Percentiles rank a stretch among this genome's conserved stretches.
phyloP scores from a whole-genome alignment of 2,797 vertebrate species.

The Tenualosa thibaudeaui region DNA sequence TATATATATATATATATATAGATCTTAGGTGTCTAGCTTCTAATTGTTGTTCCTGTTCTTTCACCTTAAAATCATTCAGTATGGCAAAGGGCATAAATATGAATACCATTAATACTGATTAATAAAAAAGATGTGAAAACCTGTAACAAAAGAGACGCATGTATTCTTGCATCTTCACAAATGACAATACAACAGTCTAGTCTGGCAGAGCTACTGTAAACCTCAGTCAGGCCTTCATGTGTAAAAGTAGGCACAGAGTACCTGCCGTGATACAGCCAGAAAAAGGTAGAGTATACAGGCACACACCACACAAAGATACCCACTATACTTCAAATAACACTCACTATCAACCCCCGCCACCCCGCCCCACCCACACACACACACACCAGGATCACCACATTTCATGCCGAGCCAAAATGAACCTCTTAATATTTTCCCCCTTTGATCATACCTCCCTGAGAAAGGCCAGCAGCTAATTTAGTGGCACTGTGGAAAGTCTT shows the following conservation, averaged over 20 bases:
- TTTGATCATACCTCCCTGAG: slow-evolving; percentile 46
- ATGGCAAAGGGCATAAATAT: no score
- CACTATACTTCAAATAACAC: not conserved
- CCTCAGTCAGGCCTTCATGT: not conserved
- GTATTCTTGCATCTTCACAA: not conserved
- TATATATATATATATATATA: no score
- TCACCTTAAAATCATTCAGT: no score
- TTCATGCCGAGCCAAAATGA: slow-evolving; percentile 47
- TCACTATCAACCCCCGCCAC: not conserved
- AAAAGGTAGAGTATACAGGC: not conserved
- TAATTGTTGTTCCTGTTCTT: no score
- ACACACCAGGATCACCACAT: slow-evolving; percentile 47
- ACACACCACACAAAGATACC: not conserved
- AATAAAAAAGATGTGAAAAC: not conserved
- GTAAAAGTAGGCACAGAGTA: not conserved
- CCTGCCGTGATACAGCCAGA: not conserved
- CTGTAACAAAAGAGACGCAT: not conserved
- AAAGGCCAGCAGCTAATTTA: slow-evolving; percentile 35
- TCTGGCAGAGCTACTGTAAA: not conserved
- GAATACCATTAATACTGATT: no score
- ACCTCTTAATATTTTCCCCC: slow-evolving; percentile 38
- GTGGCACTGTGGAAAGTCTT: slow-evolving; percentile 31
- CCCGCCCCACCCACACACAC: slow-evolving; percentile 5
- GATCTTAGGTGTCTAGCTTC: no score
- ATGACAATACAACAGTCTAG: not conserved